These are phyloP conservation scores for Megamerina dolium DNA, from an alignment of 2,888 invertebrate genomes.

Conservation along the genomic window DNA sequence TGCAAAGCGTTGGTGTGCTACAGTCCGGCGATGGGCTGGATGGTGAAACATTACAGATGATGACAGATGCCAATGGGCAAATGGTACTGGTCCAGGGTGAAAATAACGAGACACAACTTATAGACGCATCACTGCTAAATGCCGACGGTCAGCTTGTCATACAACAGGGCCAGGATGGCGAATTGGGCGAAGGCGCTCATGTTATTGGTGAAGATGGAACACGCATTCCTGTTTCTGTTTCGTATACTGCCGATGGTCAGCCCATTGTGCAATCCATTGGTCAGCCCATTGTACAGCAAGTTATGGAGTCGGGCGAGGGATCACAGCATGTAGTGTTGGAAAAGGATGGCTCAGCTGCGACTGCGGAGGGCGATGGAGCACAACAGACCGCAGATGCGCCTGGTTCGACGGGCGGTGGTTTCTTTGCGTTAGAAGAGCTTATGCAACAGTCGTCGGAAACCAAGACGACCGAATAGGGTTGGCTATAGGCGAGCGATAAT, in stretches of 20 bases:
- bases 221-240: constrained; percentile 50
- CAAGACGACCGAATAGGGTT: constrained; percentile 34
- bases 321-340: constrained; percentile 27
- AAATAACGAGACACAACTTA: constrained; percentile 48
- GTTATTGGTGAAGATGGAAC: constrained; percentile 49
- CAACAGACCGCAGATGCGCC: constrained; percentile 9
- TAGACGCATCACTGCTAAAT: constrained; percentile 48
- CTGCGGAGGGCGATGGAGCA: constrained; percentile 25
- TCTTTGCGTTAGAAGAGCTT: constrained; percentile 42
- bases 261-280: constrained; percentile 46
- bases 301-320: constrained; percentile 28
- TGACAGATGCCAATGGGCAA: constrained; percentile 49
- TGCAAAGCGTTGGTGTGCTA: constrained; percentile 49
- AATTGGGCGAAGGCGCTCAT: constrained; percentile 44
- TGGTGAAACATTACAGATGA: constrained; percentile 50
- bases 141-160: constrained; percentile 49
- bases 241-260: constrained; percentile 46
- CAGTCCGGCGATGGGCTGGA: constrained; percentile 48
- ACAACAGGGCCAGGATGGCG: constrained; percentile 47
- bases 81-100: constrained; percentile 50
- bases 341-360: constrained; percentile 26
- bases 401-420: constrained; percentile 28
- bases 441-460: constrained; percentile 30
- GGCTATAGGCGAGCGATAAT: constrained; percentile 30
- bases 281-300: constrained; percentile 46